Evolutionary conservation across 2,113 vertebrate species (phyloP).

Genomic region (Anarhynchus alexandrinus): DNA sequence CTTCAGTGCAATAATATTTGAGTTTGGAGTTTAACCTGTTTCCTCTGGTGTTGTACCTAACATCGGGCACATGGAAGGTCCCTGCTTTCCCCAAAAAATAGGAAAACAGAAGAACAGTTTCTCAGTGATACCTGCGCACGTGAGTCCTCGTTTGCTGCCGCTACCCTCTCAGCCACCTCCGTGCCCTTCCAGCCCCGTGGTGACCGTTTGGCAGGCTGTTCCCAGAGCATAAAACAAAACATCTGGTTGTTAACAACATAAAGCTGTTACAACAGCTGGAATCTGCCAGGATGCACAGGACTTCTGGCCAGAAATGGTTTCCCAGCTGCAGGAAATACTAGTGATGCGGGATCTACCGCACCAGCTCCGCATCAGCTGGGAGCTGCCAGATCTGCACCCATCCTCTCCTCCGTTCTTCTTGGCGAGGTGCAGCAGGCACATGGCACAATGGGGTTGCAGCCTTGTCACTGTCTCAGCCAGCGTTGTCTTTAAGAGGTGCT

Average conservation of each 20-base stretch:
- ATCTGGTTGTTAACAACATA: slow-evolving; percentile 31
- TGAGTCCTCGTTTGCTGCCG: background rate
- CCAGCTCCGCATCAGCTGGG: background rate
- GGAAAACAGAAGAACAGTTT: background rate
- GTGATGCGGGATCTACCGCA: background rate
- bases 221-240: slow-evolving; percentile 25
- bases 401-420: accelerated
- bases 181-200: background rate
- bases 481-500: background rate
- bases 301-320: background rate
- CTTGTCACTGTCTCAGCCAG: background rate
- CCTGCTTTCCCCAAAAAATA: background rate
- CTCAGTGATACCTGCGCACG: background rate
- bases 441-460: accelerated
- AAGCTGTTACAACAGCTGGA: slow-evolving; percentile 42
- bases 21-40: background rate
- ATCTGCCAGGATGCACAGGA: background rate
- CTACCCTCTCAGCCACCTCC: background rate
- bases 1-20: background rate
- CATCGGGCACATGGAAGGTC: background rate
- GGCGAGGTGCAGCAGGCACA: background rate
- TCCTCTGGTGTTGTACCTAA: background rate
- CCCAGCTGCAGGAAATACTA: slow-evolving; percentile 5
- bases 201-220: background rate
- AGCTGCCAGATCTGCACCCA: background rate